phyloP scores from a whole-genome alignment of 2,113 vertebrate species.

The Passer domesticus region DNA sequence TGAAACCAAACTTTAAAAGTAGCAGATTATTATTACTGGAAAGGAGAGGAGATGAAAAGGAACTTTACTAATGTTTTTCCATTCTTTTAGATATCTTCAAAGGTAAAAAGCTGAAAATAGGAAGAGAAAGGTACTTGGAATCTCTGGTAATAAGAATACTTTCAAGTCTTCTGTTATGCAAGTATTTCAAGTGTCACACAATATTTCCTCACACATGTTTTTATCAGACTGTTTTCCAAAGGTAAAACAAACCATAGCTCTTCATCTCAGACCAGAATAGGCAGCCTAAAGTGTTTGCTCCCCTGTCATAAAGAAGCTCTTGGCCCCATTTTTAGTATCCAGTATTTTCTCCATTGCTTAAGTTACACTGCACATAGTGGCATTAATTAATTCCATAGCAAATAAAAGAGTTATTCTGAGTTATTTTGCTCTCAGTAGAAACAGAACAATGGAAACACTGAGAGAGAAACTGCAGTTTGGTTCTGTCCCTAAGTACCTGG shows the following conservation, averaged over 20 bases:
- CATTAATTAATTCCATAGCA: neutral
- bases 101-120: neutral
- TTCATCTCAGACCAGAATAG: neutral
- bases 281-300: neutral
- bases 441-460: rapidly evolving
- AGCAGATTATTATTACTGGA: neutral
- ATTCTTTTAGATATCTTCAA: neutral
- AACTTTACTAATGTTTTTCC: neutral
- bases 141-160: neutral
- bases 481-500: neutral
- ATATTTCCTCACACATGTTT: neutral
- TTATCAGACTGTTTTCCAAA: neutral
- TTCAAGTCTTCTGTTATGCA: neutral
- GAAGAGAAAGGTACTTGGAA: neutral
- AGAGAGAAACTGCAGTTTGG: neutral
- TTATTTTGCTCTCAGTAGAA: neutral
- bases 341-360: neutral
- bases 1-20: neutral
- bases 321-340: neutral
- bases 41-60: neutral
- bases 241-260: neutral
- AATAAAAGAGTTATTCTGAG: neutral
- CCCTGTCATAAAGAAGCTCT: neutral
- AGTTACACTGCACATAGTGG: neutral
- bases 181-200: neutral